Evolutionary conservation across 2,113 vertebrate genomes (phyloP), one percentile per base, ranked within the genome.

Genomic region (Oncorhynchus nerka): DNA sequence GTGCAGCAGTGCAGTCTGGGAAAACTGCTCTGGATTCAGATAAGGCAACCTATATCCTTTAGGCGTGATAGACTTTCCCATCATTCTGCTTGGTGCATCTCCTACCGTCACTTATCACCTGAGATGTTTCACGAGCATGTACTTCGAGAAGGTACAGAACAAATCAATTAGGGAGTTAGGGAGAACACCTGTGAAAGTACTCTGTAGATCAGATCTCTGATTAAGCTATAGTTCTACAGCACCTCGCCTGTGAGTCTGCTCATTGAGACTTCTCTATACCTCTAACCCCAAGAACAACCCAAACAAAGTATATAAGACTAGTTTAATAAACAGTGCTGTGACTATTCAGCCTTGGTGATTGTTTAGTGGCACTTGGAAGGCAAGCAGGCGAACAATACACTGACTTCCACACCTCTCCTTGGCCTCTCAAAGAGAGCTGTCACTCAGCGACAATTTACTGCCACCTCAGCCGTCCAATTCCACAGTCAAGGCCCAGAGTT

Each of bases 11-110:
- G 30, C 68, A 75, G 72, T 51, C 20, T 73, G 32, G 55, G 76
- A 68, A 70, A 74, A 57, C 75, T 65, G 76, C 61, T 83, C 55
- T 49, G 68, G 64, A 83, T 81, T 74, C 62, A 32, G 48, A 49
- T 48, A 2, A 48, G 20, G 20, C 11, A 20, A 22, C 22, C 68
- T 6, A 19, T 70, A 9, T 49, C 68, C 68, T 70, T 48, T 22
- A 70, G n/a, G 39, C 39, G n/a, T 49, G 68, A 70, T 49, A 70
- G 68, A 16, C 39, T 24, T 70, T 11, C 30, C 34, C 22, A 22
- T 62, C 59, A 3, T 62, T 22, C 59, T 22, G 68, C 39, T 45
- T 49, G 34, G 45, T 70, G 68, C n/a, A 22, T 70, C n/a, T 22
- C 20, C 32, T 69, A 48, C 7, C 20, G 4, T 8, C 68, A 49